Percentiles rank a stretch among this genome's conserved stretches.
phyloP scores from a whole-genome alignment of 2,797 vertebrate genomes.

The Botia almorhae region DNA sequence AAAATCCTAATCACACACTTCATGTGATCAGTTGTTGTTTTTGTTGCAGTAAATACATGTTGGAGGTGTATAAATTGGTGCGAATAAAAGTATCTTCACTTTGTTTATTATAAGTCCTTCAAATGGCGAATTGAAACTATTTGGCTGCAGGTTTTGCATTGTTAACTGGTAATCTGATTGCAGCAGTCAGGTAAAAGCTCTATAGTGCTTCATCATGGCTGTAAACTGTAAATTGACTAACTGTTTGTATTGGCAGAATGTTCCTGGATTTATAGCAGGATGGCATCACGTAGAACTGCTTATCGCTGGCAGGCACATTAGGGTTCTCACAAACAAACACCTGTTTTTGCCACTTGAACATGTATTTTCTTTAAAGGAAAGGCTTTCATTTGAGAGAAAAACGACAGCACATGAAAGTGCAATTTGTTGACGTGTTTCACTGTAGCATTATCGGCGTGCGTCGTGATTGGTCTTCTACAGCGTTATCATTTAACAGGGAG shows the following conservation, averaged over 20 bases:
- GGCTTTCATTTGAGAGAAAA: constrained; percentile 56
- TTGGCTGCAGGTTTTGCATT: constrained; percentile 44
- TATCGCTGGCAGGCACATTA: constrained; percentile 88
- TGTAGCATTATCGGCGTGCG: constrained; percentile 68
- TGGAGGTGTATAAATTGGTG: constrained; percentile 1
- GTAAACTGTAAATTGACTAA: constrained; percentile 80
- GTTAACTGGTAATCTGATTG: constrained; percentile 54
- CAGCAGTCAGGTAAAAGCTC: constrained; percentile 43
- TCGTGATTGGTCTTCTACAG: constrained; percentile 72
- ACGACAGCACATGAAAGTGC: constrained; percentile 66
- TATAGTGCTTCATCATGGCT: constrained; percentile 56
- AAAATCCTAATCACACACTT: too few species aligned
- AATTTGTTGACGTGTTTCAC: constrained; percentile 67
- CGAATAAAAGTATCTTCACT: constrained; percentile 46
- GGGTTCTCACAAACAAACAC: constrained; percentile 89
- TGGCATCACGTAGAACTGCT: constrained; percentile 91
- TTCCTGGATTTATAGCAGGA: constrained; percentile 93
- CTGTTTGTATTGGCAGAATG: constrained; percentile 92
- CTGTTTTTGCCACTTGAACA: constrained; percentile 68
- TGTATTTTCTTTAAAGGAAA: constrained; percentile 41
- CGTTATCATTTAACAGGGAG: constrained; percentile 73
- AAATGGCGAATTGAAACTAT: constrained; percentile 39
- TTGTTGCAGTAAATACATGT: not conserved
- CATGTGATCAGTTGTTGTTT: not conserved
- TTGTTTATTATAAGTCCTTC: constrained; percentile 42